These are phyloP conservation scores for Tangara arthus DNA, from an alignment of 2,797 vertebrate genomes.

Conservation along the genomic window DNA sequence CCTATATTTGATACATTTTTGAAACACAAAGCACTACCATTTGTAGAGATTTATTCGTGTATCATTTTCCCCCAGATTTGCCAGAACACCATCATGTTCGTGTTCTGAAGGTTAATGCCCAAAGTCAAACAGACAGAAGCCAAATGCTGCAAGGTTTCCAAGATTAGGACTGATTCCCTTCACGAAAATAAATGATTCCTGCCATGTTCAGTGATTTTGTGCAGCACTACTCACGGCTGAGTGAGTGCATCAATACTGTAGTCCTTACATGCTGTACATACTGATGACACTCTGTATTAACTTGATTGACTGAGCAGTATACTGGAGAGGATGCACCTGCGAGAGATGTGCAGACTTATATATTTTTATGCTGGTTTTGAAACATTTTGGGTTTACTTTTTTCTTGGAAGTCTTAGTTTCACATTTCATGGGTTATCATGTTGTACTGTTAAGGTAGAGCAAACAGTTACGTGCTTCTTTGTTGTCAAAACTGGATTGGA, in stretches of 20 bases:
- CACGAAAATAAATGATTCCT: slow-evolving; percentile 84
- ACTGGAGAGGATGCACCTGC: slow-evolving; percentile 79
- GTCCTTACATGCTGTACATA: slow-evolving; percentile 82
- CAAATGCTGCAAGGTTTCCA: slow-evolving; percentile 81
- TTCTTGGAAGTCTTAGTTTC: slow-evolving; percentile 66
- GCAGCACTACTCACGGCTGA: slow-evolving; percentile 80
- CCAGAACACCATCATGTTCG: slow-evolving; percentile 70
- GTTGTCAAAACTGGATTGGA: slow-evolving; percentile 70
- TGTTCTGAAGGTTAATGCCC: slow-evolving; percentile 84
- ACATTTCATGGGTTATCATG: slow-evolving; percentile 63
- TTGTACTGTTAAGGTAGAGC: slow-evolving; percentile 71
- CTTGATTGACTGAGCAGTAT: slow-evolving; percentile 81
- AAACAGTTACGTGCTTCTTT: slow-evolving; percentile 69
- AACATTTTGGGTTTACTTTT: slow-evolving; percentile 69
- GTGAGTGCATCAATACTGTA: slow-evolving; percentile 82
- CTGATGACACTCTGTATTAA: slow-evolving; percentile 84
- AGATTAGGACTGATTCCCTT: slow-evolving; percentile 82
- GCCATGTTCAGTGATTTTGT: slow-evolving; percentile 84
- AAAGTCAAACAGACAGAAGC: slow-evolving; percentile 82
- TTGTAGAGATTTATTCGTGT: slow-evolving; percentile 74
- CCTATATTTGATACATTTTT: slow-evolving; percentile 56
- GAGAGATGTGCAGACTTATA: slow-evolving; percentile 75
- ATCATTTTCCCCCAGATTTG: slow-evolving; percentile 71
- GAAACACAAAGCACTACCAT: slow-evolving; percentile 70
- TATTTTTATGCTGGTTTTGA: slow-evolving; percentile 74